Evolutionary conservation across 92 coral and sea anemone species (phyloP).

Genomic region (Pocillopora meandrina): DNA sequence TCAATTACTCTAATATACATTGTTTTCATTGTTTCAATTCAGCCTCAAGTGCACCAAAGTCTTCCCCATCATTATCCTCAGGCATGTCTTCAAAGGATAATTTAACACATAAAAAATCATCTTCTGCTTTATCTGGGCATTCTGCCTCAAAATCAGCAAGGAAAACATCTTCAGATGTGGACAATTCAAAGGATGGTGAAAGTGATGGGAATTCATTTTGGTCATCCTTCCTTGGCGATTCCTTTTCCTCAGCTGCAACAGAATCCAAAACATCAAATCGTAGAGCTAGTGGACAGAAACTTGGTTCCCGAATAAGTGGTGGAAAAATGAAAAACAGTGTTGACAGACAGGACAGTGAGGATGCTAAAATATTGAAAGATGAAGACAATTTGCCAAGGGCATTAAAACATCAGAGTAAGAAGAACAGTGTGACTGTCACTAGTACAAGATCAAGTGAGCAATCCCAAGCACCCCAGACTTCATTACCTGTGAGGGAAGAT

Average conservation of each 20-base stretch:
- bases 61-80: background rate
- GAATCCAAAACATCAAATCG: conserved; percentile 30
- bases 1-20: background rate
- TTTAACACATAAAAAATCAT: conserved; percentile 20
- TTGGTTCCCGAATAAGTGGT: conserved; percentile 14
- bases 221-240: conserved; percentile 85
- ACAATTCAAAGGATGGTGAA: conserved; percentile 25
- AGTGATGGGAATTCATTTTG: conserved; percentile 73
- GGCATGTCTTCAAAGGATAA: conserved; percentile 11
- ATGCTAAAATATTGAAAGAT: background rate
- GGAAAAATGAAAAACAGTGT: background rate
- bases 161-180: conserved; percentile 20
- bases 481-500: background rate
- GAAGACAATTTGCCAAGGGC: background rate
- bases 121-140: background rate
- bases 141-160: conserved; percentile 13
- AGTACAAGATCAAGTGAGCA: background rate
- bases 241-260: conserved; percentile 8
- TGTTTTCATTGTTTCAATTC: background rate
- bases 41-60: conserved; percentile 23
- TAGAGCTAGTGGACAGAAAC: conserved; percentile 28
- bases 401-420: background rate
- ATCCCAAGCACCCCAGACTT: background rate
- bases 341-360: background rate
- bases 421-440: background rate